Conservation (phyloP, 1,140 invertebrate species). For the Aporrectodea caliginosa region DNA sequence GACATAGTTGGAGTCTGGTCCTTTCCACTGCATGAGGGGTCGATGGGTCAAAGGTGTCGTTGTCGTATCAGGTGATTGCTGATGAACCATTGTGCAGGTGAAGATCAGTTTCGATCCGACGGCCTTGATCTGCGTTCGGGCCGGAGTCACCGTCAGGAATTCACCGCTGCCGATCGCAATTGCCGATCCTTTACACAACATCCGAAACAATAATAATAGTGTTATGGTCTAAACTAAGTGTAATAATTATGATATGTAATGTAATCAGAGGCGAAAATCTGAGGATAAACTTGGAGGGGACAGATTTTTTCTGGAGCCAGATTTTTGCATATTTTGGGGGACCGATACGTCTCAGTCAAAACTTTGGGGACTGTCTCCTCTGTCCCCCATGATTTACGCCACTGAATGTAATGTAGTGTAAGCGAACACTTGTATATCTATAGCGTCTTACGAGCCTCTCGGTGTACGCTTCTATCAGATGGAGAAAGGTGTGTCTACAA, state of each 20-base stretch:
- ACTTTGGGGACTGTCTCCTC: too few relatives aligned
- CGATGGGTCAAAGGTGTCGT: not conserved
- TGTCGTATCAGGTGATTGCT: not conserved
- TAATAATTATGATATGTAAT: not conserved
- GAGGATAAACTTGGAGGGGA: too few relatives aligned
- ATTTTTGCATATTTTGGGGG: too few relatives aligned
- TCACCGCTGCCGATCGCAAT: not conserved
- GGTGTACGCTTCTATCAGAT: too few relatives aligned
- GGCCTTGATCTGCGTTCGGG: constrained; percentile 5
- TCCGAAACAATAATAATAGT: not conserved
- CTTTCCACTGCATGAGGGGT: not conserved
- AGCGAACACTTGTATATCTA: too few relatives aligned
- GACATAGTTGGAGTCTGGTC: not conserved
- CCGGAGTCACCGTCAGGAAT: not conserved
- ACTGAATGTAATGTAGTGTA: too few relatives aligned
- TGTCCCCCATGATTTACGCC: too few relatives aligned
- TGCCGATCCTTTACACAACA: not conserved
- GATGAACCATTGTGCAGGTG: constrained; percentile 12
- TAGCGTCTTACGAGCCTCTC: too few relatives aligned
- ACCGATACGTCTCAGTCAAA: too few relatives aligned
- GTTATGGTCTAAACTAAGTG: not conserved
- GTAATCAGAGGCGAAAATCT: not conserved
- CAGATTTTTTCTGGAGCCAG: too few relatives aligned
- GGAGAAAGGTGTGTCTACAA: too few relatives aligned
- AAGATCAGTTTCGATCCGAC: constrained; percentile 18